Base-by-base conservation (phyloP, 2,113 vertebrate genomes). In the Synodontis membranacea region DNA sequence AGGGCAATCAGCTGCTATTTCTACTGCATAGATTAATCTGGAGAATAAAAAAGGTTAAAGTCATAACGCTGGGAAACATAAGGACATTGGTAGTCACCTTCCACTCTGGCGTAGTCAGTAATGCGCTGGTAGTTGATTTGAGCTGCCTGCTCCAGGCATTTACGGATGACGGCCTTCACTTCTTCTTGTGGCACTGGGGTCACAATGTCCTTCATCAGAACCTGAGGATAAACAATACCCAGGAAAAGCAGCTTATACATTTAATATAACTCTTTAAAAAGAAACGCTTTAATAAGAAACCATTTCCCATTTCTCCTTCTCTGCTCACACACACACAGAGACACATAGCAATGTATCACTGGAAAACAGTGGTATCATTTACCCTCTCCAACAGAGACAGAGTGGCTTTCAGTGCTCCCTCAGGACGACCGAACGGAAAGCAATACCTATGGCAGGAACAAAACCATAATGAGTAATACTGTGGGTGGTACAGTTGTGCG, bases 121-220 rank as follows among this genome's bases (percentile, higher is more conserved):
- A 99, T 97, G 89, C 97, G 96, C 85, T 97, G 95, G 93, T 99
- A 99, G 96, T 99, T 99, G 92, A 98, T 96, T 92, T 99, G 95
- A 89, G 98, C 98, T 70, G 98, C 98, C 94, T 99, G 97, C 93
- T 99, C 98, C 94, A 99, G 95, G 95, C 97, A 98, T 97, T 98
- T 99, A 92, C 98, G 98, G 93, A 99, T 99, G 84, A 99, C 98
- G 89, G 96, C 96, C 96, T 99, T 99, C 89, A 99, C 98, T 92
- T 99, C 98, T 87, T 99, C 98, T 94, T 97, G 97, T 90, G 98
- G 97, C 88, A 99, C 98, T 3, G 98, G 98, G 90, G 98, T 99
- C 92, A 98, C 98, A 90, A 99, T 99, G 93, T 99, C 98, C 95
- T 99, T 99, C 98, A 99, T 99, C 93, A 99, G 95, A 92, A 99